These are phyloP conservation scores for Chelonus formosanus DNA, from an alignment of 2,888 invertebrate genomes.

Conservation along the genomic window DNA sequence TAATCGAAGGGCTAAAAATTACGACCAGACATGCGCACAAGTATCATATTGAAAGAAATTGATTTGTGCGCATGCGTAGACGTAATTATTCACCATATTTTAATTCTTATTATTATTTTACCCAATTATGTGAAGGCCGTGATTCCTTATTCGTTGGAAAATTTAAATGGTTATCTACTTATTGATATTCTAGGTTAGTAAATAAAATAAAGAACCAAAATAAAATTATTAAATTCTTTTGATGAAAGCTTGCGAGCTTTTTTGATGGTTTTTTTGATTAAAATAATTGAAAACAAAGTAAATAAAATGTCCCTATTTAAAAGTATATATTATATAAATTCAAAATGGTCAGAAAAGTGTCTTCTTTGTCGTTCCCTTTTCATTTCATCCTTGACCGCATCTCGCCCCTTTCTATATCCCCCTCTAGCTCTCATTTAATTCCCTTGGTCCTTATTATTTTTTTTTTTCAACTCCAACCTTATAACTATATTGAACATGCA, in stretches of 20 bases:
- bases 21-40: too few relatives aligned
- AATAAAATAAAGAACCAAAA: background rate
- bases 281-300: background rate
- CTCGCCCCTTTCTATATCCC: constrained; percentile 15
- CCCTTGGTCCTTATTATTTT: constrained; percentile 2
- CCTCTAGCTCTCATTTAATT: constrained; percentile 5
- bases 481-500: too few relatives aligned
- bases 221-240: background rate
- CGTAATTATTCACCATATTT: too few relatives aligned
- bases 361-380: constrained; percentile 35
- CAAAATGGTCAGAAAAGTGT: background rate
- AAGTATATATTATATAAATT: too few relatives aligned
- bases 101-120: too few relatives aligned
- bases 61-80: too few relatives aligned
- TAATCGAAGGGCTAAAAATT: too few relatives aligned
- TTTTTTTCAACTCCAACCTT: background rate
- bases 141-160: too few relatives aligned
- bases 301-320: background rate
- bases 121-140: too few relatives aligned
- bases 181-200: background rate
- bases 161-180: background rate
- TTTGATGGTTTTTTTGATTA: background rate
- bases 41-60: too few relatives aligned
- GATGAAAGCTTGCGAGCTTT: background rate
- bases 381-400: constrained; percentile 31